Evolutionary conservation across 2,797 vertebrate species (phyloP).

Genomic region (Tragelaphus eurycerus): DNA sequence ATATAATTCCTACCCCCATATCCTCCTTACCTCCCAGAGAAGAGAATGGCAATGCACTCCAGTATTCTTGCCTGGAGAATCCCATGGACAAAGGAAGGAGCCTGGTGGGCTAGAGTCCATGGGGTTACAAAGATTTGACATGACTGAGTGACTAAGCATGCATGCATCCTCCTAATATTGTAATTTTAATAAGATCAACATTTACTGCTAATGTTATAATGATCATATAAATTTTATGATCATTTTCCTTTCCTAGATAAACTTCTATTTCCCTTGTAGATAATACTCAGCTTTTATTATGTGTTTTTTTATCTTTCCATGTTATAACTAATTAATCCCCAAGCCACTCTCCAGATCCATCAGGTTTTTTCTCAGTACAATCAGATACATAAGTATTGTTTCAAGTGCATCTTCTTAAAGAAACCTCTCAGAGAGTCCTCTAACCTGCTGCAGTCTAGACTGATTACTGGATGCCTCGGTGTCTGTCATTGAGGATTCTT

Average conservation of each 20-base stretch:
- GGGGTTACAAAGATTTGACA: background rate
- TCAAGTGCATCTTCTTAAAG: background rate
- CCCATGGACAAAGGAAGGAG: background rate
- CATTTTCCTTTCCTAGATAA: background rate
- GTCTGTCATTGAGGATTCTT: background rate
- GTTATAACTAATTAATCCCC: background rate
- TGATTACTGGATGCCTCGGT: background rate
- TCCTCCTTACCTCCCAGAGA: background rate
- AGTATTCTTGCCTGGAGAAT: background rate
- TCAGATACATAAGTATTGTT: background rate
- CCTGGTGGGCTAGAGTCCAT: background rate
- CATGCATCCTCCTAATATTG: background rate
- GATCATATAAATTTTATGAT: background rate
- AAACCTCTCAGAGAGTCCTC: background rate
- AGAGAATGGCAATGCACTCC: background rate
- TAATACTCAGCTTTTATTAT: background rate
- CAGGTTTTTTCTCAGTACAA: background rate
- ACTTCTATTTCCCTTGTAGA: background rate
- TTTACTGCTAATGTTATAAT: background rate
- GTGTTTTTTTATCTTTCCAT: background rate
- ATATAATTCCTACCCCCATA: background rate
- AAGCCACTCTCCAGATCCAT: background rate
- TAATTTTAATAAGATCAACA: background rate
- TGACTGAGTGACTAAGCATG: background rate
- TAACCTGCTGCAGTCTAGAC: background rate